These are phyloP conservation scores for Nemopilema nomurai DNA, from an alignment of 30 jellyfish, hydroid and myxozoan genomes.

Conservation along the genomic window DNA sequence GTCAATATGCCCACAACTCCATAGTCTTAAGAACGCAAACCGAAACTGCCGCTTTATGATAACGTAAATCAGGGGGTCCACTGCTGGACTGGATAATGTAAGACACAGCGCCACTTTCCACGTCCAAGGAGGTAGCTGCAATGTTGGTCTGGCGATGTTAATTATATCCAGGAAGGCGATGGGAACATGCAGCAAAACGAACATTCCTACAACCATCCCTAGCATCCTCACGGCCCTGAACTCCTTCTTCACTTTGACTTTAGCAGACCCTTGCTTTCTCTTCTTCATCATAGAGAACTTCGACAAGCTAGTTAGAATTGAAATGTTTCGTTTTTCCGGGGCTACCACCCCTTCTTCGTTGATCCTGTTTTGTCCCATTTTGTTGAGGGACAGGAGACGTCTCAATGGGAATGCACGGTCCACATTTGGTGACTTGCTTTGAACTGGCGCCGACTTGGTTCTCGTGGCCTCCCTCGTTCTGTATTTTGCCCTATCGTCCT, in stretches of 20 bases:
- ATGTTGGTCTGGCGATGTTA: neutral
- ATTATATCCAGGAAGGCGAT: constrained; percentile 37
- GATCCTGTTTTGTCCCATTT: neutral
- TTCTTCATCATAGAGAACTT: constrained; percentile 4
- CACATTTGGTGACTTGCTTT: neutral
- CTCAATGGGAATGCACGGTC: neutral
- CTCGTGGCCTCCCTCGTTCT: neutral
- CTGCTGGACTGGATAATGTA: constrained; percentile 44
- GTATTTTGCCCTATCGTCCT: neutral
- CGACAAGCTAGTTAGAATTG: constrained; percentile 16
- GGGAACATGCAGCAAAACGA: constrained; percentile 38
- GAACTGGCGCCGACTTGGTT: neutral
- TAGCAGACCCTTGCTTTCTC: constrained; percentile 4
- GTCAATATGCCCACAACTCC: constrained; percentile 47
- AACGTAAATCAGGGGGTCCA: constrained; percentile 39
- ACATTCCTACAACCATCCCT: constrained; percentile 52
- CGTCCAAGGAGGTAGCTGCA: constrained; percentile 23
- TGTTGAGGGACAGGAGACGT: neutral
- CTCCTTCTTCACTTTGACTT: constrained; percentile 17
- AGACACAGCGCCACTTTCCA: constrained; percentile 10
- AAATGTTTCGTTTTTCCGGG: neutral
- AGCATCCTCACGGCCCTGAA: constrained; percentile 59
- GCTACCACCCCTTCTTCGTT: neutral
- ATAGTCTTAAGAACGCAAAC: constrained; percentile 29
- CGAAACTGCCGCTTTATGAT: constrained; percentile 31